Percentiles rank a stretch among this genome's conserved stretches.
These are phyloP conservation scores for Leptoclinus maculatus DNA, from an alignment of 2,797 vertebrate species.

Conservation along the genomic window DNA sequence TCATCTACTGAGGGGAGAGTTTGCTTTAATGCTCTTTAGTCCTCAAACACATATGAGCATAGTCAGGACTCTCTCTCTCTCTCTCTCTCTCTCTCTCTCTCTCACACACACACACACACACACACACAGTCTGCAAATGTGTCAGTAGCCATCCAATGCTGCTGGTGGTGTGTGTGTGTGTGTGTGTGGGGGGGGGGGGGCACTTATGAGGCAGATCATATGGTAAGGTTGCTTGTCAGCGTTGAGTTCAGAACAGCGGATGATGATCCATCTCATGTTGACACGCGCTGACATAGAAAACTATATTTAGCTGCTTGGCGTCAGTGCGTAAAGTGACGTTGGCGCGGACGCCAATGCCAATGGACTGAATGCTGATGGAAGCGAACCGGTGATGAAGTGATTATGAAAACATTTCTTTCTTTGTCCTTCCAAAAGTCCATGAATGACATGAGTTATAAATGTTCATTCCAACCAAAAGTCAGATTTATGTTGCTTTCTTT, in stretches of 20 bases:
- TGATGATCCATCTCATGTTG: constrained; percentile 57
- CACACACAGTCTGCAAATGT: background rate
- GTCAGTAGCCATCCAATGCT: constrained; percentile 16
- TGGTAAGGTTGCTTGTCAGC: constrained; percentile 53
- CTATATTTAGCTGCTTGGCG: background rate
- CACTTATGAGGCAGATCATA: constrained; percentile 42
- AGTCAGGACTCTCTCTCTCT: background rate
- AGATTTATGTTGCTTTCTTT: background rate
- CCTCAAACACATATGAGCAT: constrained; percentile 32
- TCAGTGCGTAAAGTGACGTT: background rate
- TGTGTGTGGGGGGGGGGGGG: background rate
- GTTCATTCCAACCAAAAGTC: too few species aligned
- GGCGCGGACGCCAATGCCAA: too few species aligned
- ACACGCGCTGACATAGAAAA: background rate
- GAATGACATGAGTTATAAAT: too few species aligned
- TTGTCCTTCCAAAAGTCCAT: too few species aligned
- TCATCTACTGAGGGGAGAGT: background rate
- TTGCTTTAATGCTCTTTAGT: background rate
- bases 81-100: too few species aligned
- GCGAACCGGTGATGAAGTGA: too few species aligned
- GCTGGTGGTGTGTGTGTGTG: constrained; percentile 21
- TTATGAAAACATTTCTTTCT: too few species aligned
- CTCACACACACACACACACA: constrained; percentile 1
- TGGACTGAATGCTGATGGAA: too few species aligned
- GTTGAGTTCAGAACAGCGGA: constrained; percentile 56